phyloP scores from a whole-genome alignment of 2,888 invertebrate species.

The Mythimna albipuncta region DNA sequence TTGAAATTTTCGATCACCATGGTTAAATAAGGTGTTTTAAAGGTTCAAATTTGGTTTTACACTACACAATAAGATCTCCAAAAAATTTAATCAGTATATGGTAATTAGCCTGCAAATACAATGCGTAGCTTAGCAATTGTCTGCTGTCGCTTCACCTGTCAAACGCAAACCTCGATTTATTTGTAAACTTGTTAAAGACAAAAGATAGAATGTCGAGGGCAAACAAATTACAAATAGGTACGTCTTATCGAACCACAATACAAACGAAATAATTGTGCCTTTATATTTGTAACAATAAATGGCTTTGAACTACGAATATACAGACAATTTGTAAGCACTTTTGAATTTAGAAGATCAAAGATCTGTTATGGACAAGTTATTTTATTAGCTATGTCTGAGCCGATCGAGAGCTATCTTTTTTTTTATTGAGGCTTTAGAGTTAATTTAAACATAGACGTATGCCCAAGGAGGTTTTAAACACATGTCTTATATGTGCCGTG shows the following conservation, averaged over 20 bases:
- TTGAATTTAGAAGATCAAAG: conserved; percentile 33
- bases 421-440: not conserved
- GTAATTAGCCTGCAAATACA: not conserved
- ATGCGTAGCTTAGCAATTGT: conserved; percentile 21
- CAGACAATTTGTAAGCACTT: conserved; percentile 19
- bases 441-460: not conserved
- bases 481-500: not conserved
- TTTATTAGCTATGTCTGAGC: conserved; percentile 7
- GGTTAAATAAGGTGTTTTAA: no score
- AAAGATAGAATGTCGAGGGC: conserved; percentile 56
- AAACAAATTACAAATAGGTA: conserved; percentile 46
- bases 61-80: no score
- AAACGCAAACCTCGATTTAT: conserved; percentile 50
- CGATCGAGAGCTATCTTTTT: not conserved
- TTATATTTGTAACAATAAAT: conserved; percentile 38
- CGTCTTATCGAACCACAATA: conserved; percentile 39
- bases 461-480: not conserved
- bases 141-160: conserved; percentile 35
- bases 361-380: conserved; percentile 17
- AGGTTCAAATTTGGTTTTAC: no score
- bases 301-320: conserved; percentile 27
- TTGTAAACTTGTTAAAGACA: conserved; percentile 56
- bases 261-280: conserved; percentile 42
- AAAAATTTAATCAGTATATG: no score
- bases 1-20: no score